Conservation (phyloP, 2,797 vertebrate genomes). For the Enteromius viviparus region DNA sequence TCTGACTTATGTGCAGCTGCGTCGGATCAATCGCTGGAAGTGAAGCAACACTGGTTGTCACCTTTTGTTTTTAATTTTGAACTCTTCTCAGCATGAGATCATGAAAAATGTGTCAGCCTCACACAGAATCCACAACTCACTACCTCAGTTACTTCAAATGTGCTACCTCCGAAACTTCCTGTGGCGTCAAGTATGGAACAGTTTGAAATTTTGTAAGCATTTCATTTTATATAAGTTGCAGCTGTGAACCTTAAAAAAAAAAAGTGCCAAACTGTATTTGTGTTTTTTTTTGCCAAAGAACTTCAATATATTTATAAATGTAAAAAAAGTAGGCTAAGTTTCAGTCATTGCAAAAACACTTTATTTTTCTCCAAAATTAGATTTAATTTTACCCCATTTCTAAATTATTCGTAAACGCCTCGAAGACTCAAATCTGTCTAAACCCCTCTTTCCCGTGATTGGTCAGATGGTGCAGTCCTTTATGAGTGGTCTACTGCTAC, state of each 20-base stretch:
- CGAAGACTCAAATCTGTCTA: too few relatives aligned
- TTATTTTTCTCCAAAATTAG: too few relatives aligned
- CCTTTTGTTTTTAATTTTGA: background rate
- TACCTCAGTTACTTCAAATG: background rate
- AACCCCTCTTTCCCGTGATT: too few relatives aligned
- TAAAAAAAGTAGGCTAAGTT: background rate
- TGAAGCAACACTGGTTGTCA: constrained; percentile 56
- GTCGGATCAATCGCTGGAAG: constrained; percentile 81
- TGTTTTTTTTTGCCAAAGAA: background rate
- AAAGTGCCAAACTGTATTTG: background rate
- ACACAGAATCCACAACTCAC: background rate
- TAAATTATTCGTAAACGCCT: too few relatives aligned
- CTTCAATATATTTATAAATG: background rate
- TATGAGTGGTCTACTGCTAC: too few relatives aligned
- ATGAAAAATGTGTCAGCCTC: background rate
- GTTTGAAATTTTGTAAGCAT: background rate
- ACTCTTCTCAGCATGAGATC: background rate
- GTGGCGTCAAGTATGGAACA: background rate
- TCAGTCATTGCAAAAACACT: background rate
- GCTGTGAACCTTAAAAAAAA: background rate
- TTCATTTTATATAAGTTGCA: background rate
- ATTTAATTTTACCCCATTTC: too few relatives aligned
- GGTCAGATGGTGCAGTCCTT: too few relatives aligned
- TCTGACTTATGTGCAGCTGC: constrained; percentile 77
- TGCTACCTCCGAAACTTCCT: background rate